These are phyloP conservation scores for Arothron firmamentum DNA, from an alignment of 2,113 vertebrate genomes.

Conservation along the genomic window DNA sequence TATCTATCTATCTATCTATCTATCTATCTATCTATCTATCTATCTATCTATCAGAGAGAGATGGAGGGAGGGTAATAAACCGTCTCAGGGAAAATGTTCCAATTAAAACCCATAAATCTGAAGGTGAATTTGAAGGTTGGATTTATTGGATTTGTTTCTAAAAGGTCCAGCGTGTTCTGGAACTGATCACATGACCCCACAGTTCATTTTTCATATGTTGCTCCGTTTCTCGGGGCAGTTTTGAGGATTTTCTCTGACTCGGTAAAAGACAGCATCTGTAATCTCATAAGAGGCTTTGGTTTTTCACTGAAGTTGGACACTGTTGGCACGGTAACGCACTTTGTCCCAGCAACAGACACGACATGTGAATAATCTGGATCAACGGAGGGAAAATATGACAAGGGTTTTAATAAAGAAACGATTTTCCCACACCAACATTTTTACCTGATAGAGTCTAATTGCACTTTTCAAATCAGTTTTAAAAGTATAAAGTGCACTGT, in stretches of 20 bases:
- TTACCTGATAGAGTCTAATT: too few relatives aligned
- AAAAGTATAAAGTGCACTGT: too few relatives aligned
- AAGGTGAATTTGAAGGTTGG: too few relatives aligned
- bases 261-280: constrained; percentile 27
- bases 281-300: constrained; percentile 30
- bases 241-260: constrained; percentile 3
- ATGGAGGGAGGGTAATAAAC: too few relatives aligned
- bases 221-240: neutral
- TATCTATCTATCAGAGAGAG: too few relatives aligned
- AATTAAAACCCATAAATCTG: too few relatives aligned
- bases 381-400: neutral
- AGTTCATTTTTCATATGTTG: neutral
- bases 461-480: too few relatives aligned
- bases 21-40: too few relatives aligned
- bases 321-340: constrained; percentile 16
- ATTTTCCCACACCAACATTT: neutral
- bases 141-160: too few relatives aligned
- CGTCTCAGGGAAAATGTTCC: too few relatives aligned
- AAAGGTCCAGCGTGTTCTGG: neutral
- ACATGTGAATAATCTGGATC: neutral
- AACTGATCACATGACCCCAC: neutral
- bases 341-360: constrained; percentile 13
- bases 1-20: too few relatives aligned
- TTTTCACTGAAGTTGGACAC: constrained; percentile 7
- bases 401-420: neutral